Conservation (phyloP, 2,797 vertebrate species). For the Hippopotamyrus pictus region DNA sequence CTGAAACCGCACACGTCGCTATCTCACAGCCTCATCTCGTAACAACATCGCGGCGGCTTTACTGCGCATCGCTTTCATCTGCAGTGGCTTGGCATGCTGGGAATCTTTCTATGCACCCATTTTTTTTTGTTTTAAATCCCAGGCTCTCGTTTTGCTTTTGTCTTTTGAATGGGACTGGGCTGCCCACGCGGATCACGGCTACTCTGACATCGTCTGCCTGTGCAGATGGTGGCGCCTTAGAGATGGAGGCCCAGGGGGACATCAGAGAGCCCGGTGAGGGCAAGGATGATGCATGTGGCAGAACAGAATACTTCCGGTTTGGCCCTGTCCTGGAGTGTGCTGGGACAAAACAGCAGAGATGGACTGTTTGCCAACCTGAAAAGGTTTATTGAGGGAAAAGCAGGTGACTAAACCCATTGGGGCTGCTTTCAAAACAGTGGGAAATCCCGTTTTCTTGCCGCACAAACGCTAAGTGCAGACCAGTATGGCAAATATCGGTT, state of each 20-base stretch:
- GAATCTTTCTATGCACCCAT: conserved; percentile 33
- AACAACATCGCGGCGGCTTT: conserved; percentile 56
- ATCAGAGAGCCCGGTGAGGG: not conserved
- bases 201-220: no score
- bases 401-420: not conserved
- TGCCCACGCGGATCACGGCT: not conserved
- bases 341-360: not conserved
- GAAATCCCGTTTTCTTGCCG: not conserved
- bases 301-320: not conserved
- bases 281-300: not conserved
- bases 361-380: not conserved
- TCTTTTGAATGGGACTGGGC: not conserved
- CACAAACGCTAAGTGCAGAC: not conserved
- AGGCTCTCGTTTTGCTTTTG: not conserved
- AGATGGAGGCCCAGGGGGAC: not conserved
- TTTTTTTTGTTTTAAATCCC: not conserved
- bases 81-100: conserved; percentile 27
- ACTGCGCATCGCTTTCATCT: conserved; percentile 32
- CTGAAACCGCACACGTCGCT: conserved; percentile 41
- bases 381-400: not conserved
- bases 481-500: not conserved
- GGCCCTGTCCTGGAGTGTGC: not conserved
- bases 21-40: conserved; percentile 49
- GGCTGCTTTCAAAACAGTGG: not conserved
- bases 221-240: not conserved